These are phyloP conservation scores for Sarcophaga subvicina DNA, from an alignment of 2,888 invertebrate genomes.

Conservation along the genomic window DNA sequence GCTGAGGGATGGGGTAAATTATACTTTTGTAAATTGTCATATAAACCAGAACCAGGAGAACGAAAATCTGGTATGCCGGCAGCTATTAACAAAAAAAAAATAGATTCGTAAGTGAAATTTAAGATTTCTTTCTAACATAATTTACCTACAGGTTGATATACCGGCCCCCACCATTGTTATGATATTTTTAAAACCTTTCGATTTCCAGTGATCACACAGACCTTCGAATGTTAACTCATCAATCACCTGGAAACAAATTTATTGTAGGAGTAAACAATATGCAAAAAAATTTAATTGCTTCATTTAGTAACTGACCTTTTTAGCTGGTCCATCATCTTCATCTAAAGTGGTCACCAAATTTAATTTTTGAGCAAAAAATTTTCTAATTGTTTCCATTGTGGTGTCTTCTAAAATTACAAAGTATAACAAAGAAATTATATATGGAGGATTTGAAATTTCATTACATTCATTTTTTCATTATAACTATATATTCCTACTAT, in stretches of 20 bases:
- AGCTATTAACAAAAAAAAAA: slow-evolving; percentile 71
- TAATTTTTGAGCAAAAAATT: slow-evolving; percentile 86
- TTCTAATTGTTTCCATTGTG: slow-evolving; percentile 85
- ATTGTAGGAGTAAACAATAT: slow-evolving; percentile 1
- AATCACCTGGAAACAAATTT: slow-evolving; percentile 83
- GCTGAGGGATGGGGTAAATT: slow-evolving; percentile 95
- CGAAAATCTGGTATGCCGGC: slow-evolving; percentile 97
- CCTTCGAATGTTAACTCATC: slow-evolving; percentile 89
- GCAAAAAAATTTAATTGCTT: not conserved
- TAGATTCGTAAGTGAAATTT: slow-evolving; percentile 14
- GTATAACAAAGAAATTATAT: not conserved
- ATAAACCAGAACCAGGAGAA: slow-evolving; percentile 95
- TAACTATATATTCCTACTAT: no score
- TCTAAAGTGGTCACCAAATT: slow-evolving; percentile 81
- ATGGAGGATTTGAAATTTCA: no score
- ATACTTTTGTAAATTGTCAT: slow-evolving; percentile 95
- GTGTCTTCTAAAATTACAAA: slow-evolving; percentile 72
- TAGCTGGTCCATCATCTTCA: slow-evolving; percentile 67
- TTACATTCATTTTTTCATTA: no score
- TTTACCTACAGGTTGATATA: slow-evolving; percentile 94
- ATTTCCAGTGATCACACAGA: slow-evolving; percentile 90
- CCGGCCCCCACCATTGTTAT: slow-evolving; percentile 98
- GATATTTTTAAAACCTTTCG: slow-evolving; percentile 90
- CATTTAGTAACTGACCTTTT: slow-evolving; percentile 69
- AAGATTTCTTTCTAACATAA: slow-evolving; percentile 19